These are phyloP conservation scores for Mya arenaria DNA, from an alignment of 1,140 invertebrate genomes.

Conservation along the genomic window DNA sequence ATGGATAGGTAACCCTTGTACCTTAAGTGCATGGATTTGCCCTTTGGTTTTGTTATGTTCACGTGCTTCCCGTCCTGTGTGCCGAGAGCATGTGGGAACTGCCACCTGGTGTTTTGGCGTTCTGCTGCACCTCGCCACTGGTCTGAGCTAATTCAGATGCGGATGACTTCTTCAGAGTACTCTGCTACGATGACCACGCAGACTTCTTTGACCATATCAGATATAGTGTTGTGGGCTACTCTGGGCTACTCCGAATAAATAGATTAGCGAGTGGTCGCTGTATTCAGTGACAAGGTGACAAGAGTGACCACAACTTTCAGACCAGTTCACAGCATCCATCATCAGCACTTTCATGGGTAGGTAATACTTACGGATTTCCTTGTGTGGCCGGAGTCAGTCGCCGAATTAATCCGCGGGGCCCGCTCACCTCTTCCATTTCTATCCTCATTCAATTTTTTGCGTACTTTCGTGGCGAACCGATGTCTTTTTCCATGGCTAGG, in stretches of 20 bases:
- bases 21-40: not conserved
- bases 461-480: too few species aligned
- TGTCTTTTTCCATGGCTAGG: too few species aligned
- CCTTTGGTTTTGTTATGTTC: not conserved
- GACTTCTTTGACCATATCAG: slow-evolving; percentile 5
- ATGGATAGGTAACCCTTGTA: not conserved
- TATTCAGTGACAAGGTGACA: not conserved
- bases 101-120: not conserved
- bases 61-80: not conserved
- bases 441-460: too few species aligned
- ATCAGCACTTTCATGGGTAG: not conserved
- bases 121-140: not conserved
- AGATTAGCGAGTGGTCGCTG: not conserved
- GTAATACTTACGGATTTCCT: not conserved
- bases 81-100: not conserved
- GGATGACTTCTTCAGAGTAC: not conserved
- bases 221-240: slow-evolving; percentile 7
- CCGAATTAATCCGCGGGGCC: too few species aligned
- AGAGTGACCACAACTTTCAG: not conserved
- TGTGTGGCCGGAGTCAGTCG: not conserved
- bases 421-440: not conserved
- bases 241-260: too few species aligned
- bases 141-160: not conserved
- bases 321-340: not conserved
- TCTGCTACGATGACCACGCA: slow-evolving; percentile 7